Percentiles rank a stretch among this genome's conserved stretches.
phyloP scores from a whole-genome alignment of 2,113 vertebrate genomes.

The Aspiorhynchus laticeps region DNA sequence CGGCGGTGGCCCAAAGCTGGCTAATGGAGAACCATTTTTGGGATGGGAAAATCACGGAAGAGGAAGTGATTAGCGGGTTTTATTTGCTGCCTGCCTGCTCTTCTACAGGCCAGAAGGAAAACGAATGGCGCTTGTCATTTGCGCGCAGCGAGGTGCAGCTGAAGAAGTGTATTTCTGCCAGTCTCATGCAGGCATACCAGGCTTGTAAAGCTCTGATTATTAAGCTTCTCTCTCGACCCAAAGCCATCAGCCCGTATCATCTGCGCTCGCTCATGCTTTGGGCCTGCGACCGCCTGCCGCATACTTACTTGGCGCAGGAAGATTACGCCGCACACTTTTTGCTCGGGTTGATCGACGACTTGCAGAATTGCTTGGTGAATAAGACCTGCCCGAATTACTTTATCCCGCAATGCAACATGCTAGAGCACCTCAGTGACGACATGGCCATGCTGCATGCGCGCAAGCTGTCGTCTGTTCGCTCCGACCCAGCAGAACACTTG shows the following conservation, averaged over 20 bases:
- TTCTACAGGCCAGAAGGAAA: conserved; percentile 89
- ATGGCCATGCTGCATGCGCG: conserved; percentile 87
- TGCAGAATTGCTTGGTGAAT: conserved; percentile 96
- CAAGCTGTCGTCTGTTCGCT: conserved; percentile 91
- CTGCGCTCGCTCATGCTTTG: conserved; percentile 97
- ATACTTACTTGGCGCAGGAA: conserved; percentile 88
- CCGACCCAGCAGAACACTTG: conserved; percentile 91
- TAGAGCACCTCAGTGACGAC: conserved; percentile 93
- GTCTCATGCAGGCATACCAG: conserved; percentile 96
- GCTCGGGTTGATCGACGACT: conserved; percentile 93
- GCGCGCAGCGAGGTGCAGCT: conserved; percentile 96
- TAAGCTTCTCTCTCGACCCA: conserved; percentile 90
- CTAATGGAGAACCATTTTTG: conserved; percentile 99
- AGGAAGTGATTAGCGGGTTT: conserved; percentile 98
- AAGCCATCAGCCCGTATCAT: conserved; percentile 94
- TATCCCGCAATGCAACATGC: conserved; percentile 98
- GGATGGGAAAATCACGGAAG: conserved; percentile 98
- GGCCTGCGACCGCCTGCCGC: conserved; percentile 94
- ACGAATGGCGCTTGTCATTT: conserved; percentile 96
- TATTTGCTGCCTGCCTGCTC: conserved; percentile 94
- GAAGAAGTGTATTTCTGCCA: conserved; percentile 95
- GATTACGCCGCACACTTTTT: conserved; percentile 91
- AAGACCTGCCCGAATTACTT: conserved; percentile 98
- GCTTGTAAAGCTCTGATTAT: conserved; percentile 95
- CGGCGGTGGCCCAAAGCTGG: conserved; percentile 96